Evolutionary conservation across 2,888 invertebrate species (phyloP).

Genomic region (Drosophila affinis): DNA sequence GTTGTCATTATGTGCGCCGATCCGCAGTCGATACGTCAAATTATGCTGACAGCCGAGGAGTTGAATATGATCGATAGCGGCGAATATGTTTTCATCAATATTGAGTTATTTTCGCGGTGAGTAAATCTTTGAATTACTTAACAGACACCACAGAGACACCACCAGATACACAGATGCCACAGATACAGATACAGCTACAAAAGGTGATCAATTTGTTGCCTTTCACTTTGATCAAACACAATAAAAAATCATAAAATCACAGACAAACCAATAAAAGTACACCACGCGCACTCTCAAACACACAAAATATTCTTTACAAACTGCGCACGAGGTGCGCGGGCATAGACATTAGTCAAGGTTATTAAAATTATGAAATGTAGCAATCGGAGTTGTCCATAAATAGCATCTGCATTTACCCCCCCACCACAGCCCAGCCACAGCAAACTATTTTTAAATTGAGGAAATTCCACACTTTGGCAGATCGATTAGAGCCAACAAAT

Average conservation of each 20-base stretch:
- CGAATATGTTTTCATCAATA: constrained; percentile 99
- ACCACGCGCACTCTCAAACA: constrained; percentile 60
- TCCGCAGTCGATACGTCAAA: constrained; percentile 93
- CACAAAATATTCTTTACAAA: constrained; percentile 66
- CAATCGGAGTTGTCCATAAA: constrained; percentile 50
- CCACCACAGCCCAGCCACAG: constrained; percentile 38
- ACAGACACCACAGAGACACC: constrained; percentile 16
- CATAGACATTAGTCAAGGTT: constrained; percentile 67
- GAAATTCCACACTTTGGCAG: constrained; percentile 64
- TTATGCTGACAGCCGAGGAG: constrained; percentile 96
- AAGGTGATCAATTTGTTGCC: constrained; percentile 62
- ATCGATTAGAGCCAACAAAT: constrained; percentile 31
- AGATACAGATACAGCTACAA: constrained; percentile 39
- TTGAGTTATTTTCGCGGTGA: constrained; percentile 98
- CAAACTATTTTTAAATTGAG: constrained; percentile 68
- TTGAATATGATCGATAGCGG: constrained; percentile 97
- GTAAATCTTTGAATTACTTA: constrained; percentile 78
- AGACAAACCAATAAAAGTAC: background rate
- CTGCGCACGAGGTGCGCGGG: constrained; percentile 54
- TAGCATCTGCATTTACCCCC: constrained; percentile 53
- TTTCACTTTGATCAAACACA: constrained; percentile 64
- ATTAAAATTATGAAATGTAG: constrained; percentile 63
- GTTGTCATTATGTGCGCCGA: constrained; percentile 98
- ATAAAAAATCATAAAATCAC: constrained; percentile 25
- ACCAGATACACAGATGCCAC: background rate